Base-by-base conservation (phyloP, 2,888 invertebrate genomes). In the Pasiphila rectangulata region DNA sequence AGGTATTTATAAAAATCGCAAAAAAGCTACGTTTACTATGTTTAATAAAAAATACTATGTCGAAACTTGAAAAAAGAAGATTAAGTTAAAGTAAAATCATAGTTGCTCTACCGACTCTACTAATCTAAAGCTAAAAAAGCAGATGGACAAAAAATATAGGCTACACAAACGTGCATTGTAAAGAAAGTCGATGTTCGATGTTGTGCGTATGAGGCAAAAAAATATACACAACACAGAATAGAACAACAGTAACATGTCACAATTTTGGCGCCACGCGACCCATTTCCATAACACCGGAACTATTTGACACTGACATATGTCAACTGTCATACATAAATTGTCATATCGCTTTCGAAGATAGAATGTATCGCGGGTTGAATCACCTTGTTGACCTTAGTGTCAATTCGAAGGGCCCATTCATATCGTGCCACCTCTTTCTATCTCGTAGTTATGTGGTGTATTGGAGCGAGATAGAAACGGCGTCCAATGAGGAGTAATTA, bases 351-450 rank as follows among this genome's bases (percentile, higher is more conserved):
- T 34, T 16, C 15, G n/a, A 23, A 21, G 58, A 58, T 55, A 61
- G 48, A 51, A 7, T n/a, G 51, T 66, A 71, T 65, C 67, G 57
- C 32, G 65, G 69, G 79, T 78, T 81, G 76, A 79, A 77, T 73
- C 78, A 79, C 74, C 78, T 75, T 70, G 66, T 74, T 85, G 84
- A 85, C 85, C 85, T 77, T 68, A 65, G 56, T 70, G 81, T 76
- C 81, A 79, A 69, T 67, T 66, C 72, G 67, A 72, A 75, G 70
- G 69, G 67, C 62, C 61, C 79, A 80, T 83, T 83, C 84, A 84
- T 79, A 64, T 58, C 36, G 32, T 23, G 34, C 57, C 47, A 20
- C 72, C 75, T 64, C 67, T 48, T 20, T 75, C 67, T 45, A 15
- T n/a, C 13, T 4, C 1, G 19, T 1, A 6, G 27, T 2, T 13